Percentiles rank a stretch among this genome's conserved stretches.
phyloP scores from a whole-genome alignment of 2,797 vertebrate genomes.

The Parauchenoglanis ngamensis region DNA sequence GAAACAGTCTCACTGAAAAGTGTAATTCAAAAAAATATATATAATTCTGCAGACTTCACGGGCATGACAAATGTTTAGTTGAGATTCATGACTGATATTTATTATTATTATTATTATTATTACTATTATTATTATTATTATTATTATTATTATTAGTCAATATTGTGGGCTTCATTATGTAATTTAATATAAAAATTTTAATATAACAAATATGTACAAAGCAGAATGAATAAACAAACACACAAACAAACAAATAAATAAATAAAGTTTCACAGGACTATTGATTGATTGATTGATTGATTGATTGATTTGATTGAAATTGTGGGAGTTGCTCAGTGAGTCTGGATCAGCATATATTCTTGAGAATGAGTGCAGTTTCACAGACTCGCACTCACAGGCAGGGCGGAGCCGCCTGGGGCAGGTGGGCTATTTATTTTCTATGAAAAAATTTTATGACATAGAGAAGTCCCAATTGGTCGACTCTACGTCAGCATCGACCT shows the following conservation, averaged over 20 bases:
- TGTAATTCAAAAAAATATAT: not conserved
- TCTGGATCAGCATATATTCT: no score
- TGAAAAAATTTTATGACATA: no score
- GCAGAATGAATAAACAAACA: not conserved
- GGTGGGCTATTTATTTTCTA: no score
- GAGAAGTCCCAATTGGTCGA: no score
- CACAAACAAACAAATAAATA: not conserved
- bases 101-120: not conserved
- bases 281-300: no score
- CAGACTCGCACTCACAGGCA: no score
- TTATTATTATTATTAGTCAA: not conserved
- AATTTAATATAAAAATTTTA: not conserved
- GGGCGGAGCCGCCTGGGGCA: no score
- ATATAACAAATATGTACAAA: not conserved
- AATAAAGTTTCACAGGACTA: no score
- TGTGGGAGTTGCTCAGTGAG: no score
- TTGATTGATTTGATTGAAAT: no score
- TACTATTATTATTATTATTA: not conserved
- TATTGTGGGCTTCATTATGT: not conserved
- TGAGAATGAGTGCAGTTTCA: no score
- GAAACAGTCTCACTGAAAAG: constrained; percentile 5
- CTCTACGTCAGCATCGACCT: no score
- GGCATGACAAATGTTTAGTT: not conserved
- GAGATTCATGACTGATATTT: not conserved
- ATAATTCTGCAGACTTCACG: not conserved